Conservation (phyloP, 2,113 vertebrate genomes). For the Syrrhaptes paradoxus region DNA sequence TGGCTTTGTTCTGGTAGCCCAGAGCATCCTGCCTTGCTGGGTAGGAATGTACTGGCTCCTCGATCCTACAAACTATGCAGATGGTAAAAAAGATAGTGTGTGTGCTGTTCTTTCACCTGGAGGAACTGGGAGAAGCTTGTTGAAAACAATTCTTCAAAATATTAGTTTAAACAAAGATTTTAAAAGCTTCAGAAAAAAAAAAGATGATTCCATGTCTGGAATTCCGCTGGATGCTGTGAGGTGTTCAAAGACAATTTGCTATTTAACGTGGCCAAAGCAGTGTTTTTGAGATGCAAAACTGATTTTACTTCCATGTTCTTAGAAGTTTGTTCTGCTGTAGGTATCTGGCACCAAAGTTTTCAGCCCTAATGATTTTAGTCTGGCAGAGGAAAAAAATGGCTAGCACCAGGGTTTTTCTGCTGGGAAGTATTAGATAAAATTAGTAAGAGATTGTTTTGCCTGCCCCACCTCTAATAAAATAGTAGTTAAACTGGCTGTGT, state of each 20-base stretch:
- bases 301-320: neutral
- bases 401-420: neutral
- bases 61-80: rapidly evolving
- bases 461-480: conserved; percentile 42
- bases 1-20: neutral
- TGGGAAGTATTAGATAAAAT: conserved; percentile 23
- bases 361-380: neutral
- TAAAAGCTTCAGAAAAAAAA: neutral
- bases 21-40: neutral
- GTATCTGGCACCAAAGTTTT: neutral
- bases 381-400: neutral
- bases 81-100: neutral
- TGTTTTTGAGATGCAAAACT: neutral
- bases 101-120: neutral
- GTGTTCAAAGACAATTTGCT: neutral
- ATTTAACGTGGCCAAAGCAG: neutral
- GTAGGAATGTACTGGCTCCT: neutral
- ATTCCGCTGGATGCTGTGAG: neutral
- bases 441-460: conserved; percentile 8
- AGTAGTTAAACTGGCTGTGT: conserved; percentile 37
- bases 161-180: neutral
- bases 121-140: neutral
- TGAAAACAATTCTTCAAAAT: neutral
- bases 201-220: neutral
- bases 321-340: neutral